phyloP scores from a whole-genome alignment of 1,140 invertebrate genomes.

The Pemphigus obesinymphae region DNA sequence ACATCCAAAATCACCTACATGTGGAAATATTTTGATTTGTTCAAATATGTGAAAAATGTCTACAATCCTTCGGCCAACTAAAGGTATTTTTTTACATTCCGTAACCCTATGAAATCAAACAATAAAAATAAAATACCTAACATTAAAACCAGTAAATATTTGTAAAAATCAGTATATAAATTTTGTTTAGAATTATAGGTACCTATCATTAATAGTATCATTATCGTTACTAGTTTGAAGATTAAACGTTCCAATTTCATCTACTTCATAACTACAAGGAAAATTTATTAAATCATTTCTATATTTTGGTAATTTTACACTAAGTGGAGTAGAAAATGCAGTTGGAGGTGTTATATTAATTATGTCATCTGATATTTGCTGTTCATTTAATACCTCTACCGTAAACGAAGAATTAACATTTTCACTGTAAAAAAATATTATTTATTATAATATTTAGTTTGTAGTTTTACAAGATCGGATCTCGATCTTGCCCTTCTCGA shows the following conservation, averaged over 20 bases:
- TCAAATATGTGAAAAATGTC: too few relatives aligned
- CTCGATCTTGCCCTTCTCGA: too few relatives aligned
- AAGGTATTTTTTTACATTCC: too few relatives aligned
- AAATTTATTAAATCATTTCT: not conserved
- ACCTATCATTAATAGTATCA: not conserved
- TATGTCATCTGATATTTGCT: not conserved
- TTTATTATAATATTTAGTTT: too few relatives aligned
- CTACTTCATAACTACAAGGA: not conserved
- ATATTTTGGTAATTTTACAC: not conserved
- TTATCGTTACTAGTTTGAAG: not conserved
- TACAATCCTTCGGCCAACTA: too few relatives aligned
- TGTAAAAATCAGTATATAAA: too few relatives aligned
- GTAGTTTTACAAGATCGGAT: too few relatives aligned
- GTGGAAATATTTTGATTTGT: too few relatives aligned
- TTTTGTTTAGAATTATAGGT: not conserved
- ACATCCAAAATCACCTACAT: too few relatives aligned
- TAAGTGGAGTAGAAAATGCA: not conserved
- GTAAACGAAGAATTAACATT: not conserved
- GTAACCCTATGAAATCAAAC: too few relatives aligned
- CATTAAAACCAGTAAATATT: too few relatives aligned
- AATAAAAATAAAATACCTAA: too few relatives aligned
- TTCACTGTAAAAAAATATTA: not conserved
- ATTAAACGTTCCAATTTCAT: not conserved
- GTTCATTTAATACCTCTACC: not conserved
- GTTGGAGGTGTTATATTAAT: not conserved